Percentiles rank a stretch among this genome's conserved stretches.
These are phyloP conservation scores for Drosophila melanogaster DNA, from an alignment of 1,140 invertebrate species.

Conservation along the genomic window Release_6_plus_ISO1_MT NT_033777.3:23103001-23103500, in stretches of 20 bases:
- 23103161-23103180: not conserved
- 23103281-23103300: constrained; percentile 47
- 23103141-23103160: not conserved
- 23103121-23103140: not conserved
- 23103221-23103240: constrained; percentile 41
- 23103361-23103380: constrained; percentile 10
- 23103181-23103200: constrained; percentile 7
- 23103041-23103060: not conserved
- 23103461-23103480: constrained; percentile 12
- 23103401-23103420: constrained; percentile 45
- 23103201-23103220: not conserved
- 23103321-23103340: constrained; percentile 17
- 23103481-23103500: too few relatives aligned
- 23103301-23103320: constrained; percentile 43
- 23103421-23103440: constrained; percentile 17
- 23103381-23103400: constrained; percentile 3
- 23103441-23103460: constrained; percentile 29
- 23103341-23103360: constrained; percentile 32
- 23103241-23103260: constrained; percentile 72
- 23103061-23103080: too few relatives aligned
- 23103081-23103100: too few relatives aligned
- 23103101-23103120: too few relatives aligned
- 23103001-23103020: not conserved
- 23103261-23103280: constrained; percentile 52
- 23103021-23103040: not conserved